These are phyloP conservation scores for Vannuccia rotundouncinata DNA, from an alignment of 2,888 invertebrate species.

Conservation along the genomic window DNA sequence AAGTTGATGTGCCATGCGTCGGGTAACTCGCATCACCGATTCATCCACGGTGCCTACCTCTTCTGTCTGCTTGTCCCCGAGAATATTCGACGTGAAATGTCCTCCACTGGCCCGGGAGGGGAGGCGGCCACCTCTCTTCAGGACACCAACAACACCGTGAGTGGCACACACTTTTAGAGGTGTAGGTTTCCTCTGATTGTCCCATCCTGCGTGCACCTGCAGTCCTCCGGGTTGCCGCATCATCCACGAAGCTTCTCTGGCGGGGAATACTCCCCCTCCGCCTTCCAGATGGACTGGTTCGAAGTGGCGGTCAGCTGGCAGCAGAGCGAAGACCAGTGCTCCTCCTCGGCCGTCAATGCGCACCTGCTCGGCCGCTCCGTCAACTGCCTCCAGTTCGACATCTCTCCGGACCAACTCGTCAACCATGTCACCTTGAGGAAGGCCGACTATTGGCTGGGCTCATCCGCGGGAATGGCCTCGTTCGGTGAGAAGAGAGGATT, in stretches of 20 bases:
- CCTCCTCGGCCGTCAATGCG: background rate
- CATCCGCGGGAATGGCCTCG: background rate
- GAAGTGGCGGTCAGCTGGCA: conserved; percentile 45
- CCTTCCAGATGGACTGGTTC: conserved; percentile 53
- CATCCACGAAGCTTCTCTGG: no score
- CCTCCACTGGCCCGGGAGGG: background rate
- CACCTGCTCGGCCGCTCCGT: background rate
- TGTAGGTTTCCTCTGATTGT: no score
- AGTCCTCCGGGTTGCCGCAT: no score
- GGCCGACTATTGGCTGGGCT: conserved; percentile 3
- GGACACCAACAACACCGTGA: no score
- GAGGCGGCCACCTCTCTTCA: no score
- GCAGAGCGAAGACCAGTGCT: background rate
- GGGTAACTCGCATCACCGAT: conserved; percentile 71
- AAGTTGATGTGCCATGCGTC: conserved; percentile 82
- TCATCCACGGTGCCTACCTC: conserved; percentile 82
- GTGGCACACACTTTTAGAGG: no score
- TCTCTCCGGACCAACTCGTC: background rate
- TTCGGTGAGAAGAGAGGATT: background rate
- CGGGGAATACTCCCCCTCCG: conserved; percentile 44
- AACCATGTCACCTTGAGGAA: background rate
- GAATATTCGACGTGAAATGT: background rate
- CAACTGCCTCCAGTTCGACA: background rate
- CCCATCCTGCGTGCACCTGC: no score
- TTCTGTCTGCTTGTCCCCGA: conserved; percentile 61